Conservation (phyloP, 1,140 invertebrate genomes). For the Popillia japonica region DNA sequence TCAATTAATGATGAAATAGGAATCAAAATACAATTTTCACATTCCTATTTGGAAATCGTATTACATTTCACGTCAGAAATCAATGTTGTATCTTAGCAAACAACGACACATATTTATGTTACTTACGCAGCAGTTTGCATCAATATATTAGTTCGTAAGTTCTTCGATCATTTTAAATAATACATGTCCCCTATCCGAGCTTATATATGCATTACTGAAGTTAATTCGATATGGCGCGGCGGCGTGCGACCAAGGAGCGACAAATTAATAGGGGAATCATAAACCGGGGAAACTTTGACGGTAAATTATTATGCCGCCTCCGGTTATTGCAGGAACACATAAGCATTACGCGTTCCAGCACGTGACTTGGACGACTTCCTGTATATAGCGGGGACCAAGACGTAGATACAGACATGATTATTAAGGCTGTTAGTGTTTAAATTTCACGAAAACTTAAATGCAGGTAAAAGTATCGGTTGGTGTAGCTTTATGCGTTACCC, state of each 20-base stretch:
- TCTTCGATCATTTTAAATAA: neutral
- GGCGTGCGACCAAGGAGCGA: neutral
- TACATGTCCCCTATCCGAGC: neutral
- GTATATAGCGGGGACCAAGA: neutral
- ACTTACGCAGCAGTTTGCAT: neutral
- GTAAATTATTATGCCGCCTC: constrained; percentile 9
- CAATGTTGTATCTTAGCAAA: neutral
- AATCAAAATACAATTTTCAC: neutral
- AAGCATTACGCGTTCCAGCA: constrained; percentile 17
- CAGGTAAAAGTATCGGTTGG: neutral
- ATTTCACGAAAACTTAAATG: neutral
- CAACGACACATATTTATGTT: neutral
- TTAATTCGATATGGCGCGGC: neutral
- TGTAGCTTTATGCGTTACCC: neutral
- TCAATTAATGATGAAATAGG: no score
- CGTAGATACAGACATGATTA: neutral
- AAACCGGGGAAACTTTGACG: constrained; percentile 6
- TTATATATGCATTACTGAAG: neutral
- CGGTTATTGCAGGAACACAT: constrained; percentile 6
- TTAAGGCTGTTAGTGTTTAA: neutral
- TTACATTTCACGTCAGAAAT: neutral
- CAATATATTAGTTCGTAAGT: neutral
- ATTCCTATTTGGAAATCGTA: neutral
- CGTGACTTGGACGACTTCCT: neutral
- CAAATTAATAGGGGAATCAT: constrained; percentile 9